Percentiles rank a stretch among this genome's conserved stretches.
Evolutionary conservation across 1,140 invertebrate species (phyloP).

Genomic region (Nasonia longicornis): DNA sequence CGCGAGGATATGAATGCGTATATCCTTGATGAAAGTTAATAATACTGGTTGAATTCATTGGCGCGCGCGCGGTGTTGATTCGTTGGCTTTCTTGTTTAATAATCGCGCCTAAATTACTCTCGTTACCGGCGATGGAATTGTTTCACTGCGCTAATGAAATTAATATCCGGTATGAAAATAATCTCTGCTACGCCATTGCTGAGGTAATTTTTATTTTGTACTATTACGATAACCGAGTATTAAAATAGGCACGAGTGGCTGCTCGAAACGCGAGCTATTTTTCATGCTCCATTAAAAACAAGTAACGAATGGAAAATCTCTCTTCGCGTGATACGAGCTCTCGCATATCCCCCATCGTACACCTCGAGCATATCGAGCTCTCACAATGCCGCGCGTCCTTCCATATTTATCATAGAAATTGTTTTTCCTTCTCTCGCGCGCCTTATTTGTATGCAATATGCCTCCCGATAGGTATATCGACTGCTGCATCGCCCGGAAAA

Average conservation of each 20-base stretch:
- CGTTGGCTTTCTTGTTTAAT: background rate
- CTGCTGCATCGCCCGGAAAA: background rate
- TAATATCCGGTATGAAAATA: too few relatives aligned
- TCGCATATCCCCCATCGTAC: too few relatives aligned
- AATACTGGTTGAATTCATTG: background rate
- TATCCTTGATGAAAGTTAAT: background rate
- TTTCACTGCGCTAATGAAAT: too few relatives aligned
- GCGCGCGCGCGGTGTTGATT: background rate
- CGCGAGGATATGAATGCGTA: background rate
- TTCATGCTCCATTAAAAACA: background rate
- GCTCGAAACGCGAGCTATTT: background rate
- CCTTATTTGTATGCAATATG: slow-evolving; percentile 61
- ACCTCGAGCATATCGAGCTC: slow-evolving; percentile 27
- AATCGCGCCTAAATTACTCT: too few relatives aligned
- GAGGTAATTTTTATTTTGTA: background rate
- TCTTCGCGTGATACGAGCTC: background rate
- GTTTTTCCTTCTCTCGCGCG: slow-evolving; percentile 50
- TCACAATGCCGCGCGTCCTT: slow-evolving; percentile 31
- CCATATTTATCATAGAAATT: slow-evolving; percentile 60
- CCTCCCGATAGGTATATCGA: slow-evolving; percentile 49
- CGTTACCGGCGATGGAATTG: too few relatives aligned
- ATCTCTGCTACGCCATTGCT: too few relatives aligned
- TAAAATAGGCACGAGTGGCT: too few relatives aligned
- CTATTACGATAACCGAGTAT: background rate
- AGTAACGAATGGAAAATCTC: background rate